These are phyloP conservation scores for Rhabdomys pumilio DNA, from an alignment of 2,797 vertebrate species.

Conservation along the genomic window DNA sequence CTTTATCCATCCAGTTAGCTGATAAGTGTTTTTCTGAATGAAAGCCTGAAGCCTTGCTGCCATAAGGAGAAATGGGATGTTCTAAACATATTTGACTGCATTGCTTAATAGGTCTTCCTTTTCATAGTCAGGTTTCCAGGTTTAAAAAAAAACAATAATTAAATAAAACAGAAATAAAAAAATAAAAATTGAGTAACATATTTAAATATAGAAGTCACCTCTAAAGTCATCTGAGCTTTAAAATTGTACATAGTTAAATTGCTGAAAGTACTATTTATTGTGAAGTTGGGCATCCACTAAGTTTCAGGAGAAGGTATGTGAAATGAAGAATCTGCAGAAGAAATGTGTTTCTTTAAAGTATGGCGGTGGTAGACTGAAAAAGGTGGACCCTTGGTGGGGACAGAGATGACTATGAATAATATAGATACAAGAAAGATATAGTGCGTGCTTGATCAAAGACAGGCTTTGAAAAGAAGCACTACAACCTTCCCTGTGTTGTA, in stretches of 20 bases:
- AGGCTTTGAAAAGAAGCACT: not conserved
- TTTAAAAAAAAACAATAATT: constrained; percentile 21
- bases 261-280: not conserved
- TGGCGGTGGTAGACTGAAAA: not conserved
- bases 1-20: not conserved
- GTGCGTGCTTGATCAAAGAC: not conserved
- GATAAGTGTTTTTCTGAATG: not conserved
- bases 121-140: not conserved
- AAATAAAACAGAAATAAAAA: not conserved
- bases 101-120: not conserved
- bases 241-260: not conserved
- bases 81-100: not conserved
- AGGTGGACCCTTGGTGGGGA: not conserved
- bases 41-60: not conserved
- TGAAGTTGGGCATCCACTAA: not conserved
- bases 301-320: not conserved
- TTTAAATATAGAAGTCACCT: not conserved
- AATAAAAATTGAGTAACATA: not conserved
- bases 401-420: not conserved
- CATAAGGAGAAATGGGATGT: not conserved
- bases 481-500: not conserved
- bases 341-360: not conserved
- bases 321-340: not conserved
- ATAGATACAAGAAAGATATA: not conserved
- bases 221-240: constrained; percentile 1